Base-by-base conservation (phyloP, 2,797 vertebrate genomes). In the Coranthus polyacanthus region DNA sequence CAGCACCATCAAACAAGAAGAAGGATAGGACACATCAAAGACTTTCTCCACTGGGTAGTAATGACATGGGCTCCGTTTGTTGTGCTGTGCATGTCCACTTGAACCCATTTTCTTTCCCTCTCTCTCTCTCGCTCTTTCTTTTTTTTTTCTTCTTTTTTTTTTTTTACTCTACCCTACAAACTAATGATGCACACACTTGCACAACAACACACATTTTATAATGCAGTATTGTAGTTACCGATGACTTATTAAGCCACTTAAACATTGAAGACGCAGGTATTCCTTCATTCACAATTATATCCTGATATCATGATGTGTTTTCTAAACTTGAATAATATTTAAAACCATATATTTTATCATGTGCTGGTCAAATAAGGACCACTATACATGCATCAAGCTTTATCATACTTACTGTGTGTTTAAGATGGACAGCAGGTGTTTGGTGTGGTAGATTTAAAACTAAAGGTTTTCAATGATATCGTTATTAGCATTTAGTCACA, bases 11-110 rank as follows among this genome's bases (percentile, higher is more conserved):
- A 87, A 89, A 90, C 81, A 85, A 78, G 56, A 82, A 81, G 67
- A 83, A 55, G 72, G 79, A 81, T 76, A 20, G 64, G 56, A 51
- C n/a, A 81, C 84, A 89, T 91, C 87, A 90, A 91, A 92, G 88
- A 65, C 73, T 72, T 41, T 67, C 51, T 78, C 57, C 46, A 49
- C 51, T 72, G 79, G 56, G 55, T 72, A 75, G 77, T 91, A 89
- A 90, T 90, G 84, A 89, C 84, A 82, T 56, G 61, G 70, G 74
- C 67, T 74, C 51, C 0, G 53, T 83, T 54, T 82, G 68, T 70
- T 81, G 77, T 83, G 37, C 77, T 73, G 36, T 20, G 5, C 68
- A 84, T 52, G 69, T 39, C 55, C 75, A 82, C 71, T 81, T 59
- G 22, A 81, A 68, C 17, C 36, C 37, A 12, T 67, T 81, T 12